Evolutionary conservation across 1,140 invertebrate genomes (phyloP).

Genomic region (Ptiloglossa arizonensis): DNA sequence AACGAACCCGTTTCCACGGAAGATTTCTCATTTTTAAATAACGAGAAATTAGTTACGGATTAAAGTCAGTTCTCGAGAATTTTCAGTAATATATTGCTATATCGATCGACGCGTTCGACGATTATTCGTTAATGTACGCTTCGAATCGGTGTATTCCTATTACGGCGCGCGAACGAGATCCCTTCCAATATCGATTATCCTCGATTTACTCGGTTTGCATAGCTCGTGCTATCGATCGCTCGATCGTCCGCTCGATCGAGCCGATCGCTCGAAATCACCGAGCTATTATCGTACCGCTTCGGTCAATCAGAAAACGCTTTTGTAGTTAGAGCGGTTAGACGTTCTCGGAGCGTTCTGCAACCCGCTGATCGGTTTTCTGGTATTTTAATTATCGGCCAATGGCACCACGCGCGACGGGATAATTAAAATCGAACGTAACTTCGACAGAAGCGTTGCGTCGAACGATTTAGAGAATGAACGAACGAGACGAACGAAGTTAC

Average conservation of each 20-base stretch:
- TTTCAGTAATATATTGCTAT: too few relatives aligned
- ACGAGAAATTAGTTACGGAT: too few relatives aligned
- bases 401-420: neutral
- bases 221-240: neutral
- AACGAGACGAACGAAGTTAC: neutral
- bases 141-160: neutral
- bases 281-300: conserved; percentile 54
- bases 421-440: conserved; percentile 1
- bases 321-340: neutral
- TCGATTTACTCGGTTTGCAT: conserved; percentile 23
- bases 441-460: neutral
- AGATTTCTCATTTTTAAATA: too few relatives aligned
- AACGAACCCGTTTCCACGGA: too few relatives aligned
- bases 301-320: conserved; percentile 42
- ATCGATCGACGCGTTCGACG: too few relatives aligned
- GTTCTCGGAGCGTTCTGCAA: conserved; percentile 35
- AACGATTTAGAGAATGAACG: neutral
- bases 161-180: neutral
- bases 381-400: conserved; percentile 54
- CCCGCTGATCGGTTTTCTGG: neutral
- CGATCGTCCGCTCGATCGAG: conserved; percentile 16
- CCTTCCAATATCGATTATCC: conserved; percentile 17
- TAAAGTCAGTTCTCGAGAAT: too few relatives aligned
- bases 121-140: too few relatives aligned
- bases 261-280: conserved; percentile 40